Percentiles rank a stretch among this genome's conserved stretches.
phyloP scores from a whole-genome alignment of 2,113 vertebrate species.

The Antechinus stuartii region DNA sequence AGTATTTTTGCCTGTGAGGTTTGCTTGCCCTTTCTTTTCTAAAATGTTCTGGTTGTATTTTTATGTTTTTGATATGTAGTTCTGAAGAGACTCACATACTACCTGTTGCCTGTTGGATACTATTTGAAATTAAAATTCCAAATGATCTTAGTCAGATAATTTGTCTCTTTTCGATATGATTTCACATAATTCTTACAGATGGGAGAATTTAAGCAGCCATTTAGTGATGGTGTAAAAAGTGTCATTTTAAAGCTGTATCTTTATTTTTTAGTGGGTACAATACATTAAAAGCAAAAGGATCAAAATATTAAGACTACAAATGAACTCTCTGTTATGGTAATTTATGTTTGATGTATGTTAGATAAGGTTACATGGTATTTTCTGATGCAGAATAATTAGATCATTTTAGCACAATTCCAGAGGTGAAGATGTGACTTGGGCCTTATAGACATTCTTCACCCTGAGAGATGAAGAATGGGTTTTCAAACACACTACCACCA shows the following conservation, averaged over 20 bases:
- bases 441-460: background rate
- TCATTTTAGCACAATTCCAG: constrained; percentile 21
- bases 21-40: background rate
- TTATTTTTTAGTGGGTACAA: constrained; percentile 7
- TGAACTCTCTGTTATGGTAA: background rate
- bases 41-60: background rate
- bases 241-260: constrained; percentile 48
- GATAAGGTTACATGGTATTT: background rate
- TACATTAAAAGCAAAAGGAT: background rate
- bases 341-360: constrained; percentile 2
- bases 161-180: constrained; percentile 21
- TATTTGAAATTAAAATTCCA: constrained; percentile 3
- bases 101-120: background rate
- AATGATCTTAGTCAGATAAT: background rate
- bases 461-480: background rate
- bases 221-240: constrained; percentile 16
- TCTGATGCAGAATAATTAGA: background rate
- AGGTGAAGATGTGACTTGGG: constrained; percentile 35
- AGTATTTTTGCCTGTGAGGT: background rate
- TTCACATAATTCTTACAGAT: constrained; percentile 22
- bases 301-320: background rate
- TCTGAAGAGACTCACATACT: background rate
- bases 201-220: constrained; percentile 49
- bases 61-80: background rate
- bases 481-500: background rate